A percentile compares a stretch with the other conserved stretches of the same genome.
Conservation (phyloP, 2,797 vertebrate species). For the Clarias fuscus region DNA sequence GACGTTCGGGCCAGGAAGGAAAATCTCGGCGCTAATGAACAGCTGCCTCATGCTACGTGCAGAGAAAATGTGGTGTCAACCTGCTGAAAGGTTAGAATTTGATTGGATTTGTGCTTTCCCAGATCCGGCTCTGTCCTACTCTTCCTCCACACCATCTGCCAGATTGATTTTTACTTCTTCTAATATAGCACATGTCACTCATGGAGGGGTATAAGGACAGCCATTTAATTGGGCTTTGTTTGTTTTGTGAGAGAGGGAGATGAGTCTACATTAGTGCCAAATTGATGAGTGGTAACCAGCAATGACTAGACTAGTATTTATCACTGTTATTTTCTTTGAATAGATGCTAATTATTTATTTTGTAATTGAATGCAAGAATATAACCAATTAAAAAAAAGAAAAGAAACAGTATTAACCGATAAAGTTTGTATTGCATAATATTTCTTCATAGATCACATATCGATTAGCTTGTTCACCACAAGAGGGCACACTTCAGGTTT, state of each 20-base stretch:
- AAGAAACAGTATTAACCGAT: too few species aligned
- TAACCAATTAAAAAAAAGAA: too few species aligned
- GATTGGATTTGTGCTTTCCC: constrained; percentile 68
- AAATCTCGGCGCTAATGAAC: constrained; percentile 67
- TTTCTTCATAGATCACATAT: too few species aligned
- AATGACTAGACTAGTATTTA: background rate
- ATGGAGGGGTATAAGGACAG: background rate
- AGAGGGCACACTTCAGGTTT: too few species aligned
- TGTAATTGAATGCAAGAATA: too few species aligned
- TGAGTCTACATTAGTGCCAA: background rate
- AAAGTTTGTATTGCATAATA: too few species aligned
- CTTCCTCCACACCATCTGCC: constrained; percentile 45
- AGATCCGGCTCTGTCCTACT: constrained; percentile 50
- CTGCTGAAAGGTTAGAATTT: constrained; percentile 63
- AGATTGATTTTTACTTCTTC: background rate
- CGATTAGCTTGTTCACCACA: too few species aligned
- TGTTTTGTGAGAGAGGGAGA: background rate
- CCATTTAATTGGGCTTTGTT: background rate
- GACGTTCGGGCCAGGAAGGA: constrained; percentile 50
- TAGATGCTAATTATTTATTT: too few species aligned
- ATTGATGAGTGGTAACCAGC: background rate
- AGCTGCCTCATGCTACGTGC: constrained; percentile 69
- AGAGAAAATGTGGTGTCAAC: constrained; percentile 66
- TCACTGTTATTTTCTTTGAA: too few species aligned
- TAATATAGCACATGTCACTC: constrained; percentile 41